Evolutionary conservation across 2,797 vertebrate genomes (phyloP), one percentile per base, ranked within the genome.

Genomic region (Adrianichthys oophorus): DNA sequence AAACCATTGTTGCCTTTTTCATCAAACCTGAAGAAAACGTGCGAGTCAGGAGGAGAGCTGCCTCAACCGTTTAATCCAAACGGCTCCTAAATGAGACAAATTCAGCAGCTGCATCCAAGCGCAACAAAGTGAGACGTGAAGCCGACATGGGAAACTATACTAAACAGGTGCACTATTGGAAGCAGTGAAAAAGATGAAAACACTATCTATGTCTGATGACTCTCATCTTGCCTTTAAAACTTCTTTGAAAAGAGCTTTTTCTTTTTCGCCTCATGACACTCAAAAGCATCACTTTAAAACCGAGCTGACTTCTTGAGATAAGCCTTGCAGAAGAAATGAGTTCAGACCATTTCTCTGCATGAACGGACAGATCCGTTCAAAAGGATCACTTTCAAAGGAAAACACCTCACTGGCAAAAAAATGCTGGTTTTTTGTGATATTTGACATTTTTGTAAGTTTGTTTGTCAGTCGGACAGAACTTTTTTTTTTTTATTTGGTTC

Each of bases 331-430:
- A 74, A 70, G 74, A 69, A 75, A 76, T 61, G 58, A 69, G 65
- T 66, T 77, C 55, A 56, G 37, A 37, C 15, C 32, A 61, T 73
- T 58, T 41, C 32, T 63, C 55, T 79, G 78, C 84, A 65, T 83
- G 73, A 82, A 48, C 66, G 58, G 65, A 72, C 17, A 62, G 44
- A 86, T 78, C 72, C 68, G 65, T 72, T 87, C 84, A 86, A 82
- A 81, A 71, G 70, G 62, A 76, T 4, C 49, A 54, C 41, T 70
- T 78, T 72, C 67, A 64, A 69, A 75, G 53, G 23, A 62, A 45
- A 56, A 37, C 42, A 67, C 24, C 53, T 24, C 16, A 10, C 32
- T 12, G 32, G 32, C 32, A 2, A 53, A 15, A 51, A 50, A 26
- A 12, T 29, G 21, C 23, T 73, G 16, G 12, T 4, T n/a, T 14